Evolutionary conservation across 2,113 vertebrate species (phyloP).

Genomic region (Xiphophorus couchianus): DNA sequence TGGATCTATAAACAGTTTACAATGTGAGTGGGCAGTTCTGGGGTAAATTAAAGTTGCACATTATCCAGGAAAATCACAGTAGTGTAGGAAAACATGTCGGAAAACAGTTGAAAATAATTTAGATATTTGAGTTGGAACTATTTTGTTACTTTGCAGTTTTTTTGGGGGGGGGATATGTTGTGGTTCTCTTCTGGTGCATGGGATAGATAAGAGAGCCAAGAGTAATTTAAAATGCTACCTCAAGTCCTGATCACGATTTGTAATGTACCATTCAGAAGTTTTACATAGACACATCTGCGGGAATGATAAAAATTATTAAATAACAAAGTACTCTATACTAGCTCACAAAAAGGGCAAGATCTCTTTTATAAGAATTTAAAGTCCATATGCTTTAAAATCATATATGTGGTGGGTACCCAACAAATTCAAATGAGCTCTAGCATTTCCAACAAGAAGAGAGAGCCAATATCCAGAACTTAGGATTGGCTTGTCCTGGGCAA

Average conservation of each 20-base stretch:
- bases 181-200: background rate
- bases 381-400: too few relatives aligned
- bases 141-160: too few relatives aligned
- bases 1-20: background rate
- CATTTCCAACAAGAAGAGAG: too few relatives aligned
- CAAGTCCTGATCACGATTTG: background rate
- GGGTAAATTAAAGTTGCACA: background rate
- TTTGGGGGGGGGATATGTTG: background rate
- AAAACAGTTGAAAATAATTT: background rate
- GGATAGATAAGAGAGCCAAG: background rate
- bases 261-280: too few relatives aligned
- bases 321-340: too few relatives aligned
- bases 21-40: background rate
- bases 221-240: background rate
- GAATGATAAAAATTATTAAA: too few relatives aligned
- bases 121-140: background rate
- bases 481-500: background rate
- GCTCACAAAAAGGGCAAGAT: too few relatives aligned
- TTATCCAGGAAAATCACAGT: background rate
- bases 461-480: slow-evolving; percentile 1
- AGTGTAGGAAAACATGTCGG: background rate
- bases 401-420: too few relatives aligned
- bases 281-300: too few relatives aligned
- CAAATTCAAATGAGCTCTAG: too few relatives aligned
- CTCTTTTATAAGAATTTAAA: too few relatives aligned